Evolutionary conservation across 2,797 vertebrate genomes (phyloP).

Genomic region (Bufotes viridis): DNA sequence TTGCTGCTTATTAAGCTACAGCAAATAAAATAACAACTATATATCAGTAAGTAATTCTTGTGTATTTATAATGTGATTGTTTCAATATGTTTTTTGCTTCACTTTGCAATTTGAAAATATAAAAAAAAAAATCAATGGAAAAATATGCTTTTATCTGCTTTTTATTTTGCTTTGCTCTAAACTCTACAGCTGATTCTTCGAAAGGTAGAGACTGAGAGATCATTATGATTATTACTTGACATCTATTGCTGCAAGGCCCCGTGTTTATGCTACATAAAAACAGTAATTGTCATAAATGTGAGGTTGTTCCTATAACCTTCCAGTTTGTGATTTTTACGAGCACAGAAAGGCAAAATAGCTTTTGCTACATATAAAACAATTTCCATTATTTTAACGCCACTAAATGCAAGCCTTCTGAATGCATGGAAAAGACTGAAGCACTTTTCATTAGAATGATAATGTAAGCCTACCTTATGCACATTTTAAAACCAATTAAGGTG

Average conservation of each 20-base stretch:
- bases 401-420: conserved; percentile 53
- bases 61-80: background rate
- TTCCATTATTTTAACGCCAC: conserved; percentile 63
- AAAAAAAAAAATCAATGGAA: conserved; percentile 5
- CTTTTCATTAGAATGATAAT: conserved; percentile 67
- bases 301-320: conserved; percentile 65
- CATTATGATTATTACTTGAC: conserved; percentile 52
- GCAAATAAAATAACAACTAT: background rate
- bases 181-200: conserved; percentile 10
- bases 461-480: conserved; percentile 58
- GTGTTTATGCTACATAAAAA: conserved; percentile 55
- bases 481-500: conserved; percentile 43
- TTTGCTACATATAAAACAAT: conserved; percentile 65
- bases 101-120: background rate
- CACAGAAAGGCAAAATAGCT: conserved; percentile 61
- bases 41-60: background rate
- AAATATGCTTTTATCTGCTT: conserved; percentile 20
- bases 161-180: conserved; percentile 11
- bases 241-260: conserved; percentile 56
- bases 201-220: conserved; percentile 22
- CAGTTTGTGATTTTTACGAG: conserved; percentile 66
- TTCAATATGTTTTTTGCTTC: background rate
- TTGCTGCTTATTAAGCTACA: background rate
- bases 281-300: conserved; percentile 65
- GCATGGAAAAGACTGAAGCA: conserved; percentile 64